These are phyloP conservation scores for Amphipyra tragopoginis DNA, from an alignment of 2,888 invertebrate species.

Conservation along the genomic window DNA sequence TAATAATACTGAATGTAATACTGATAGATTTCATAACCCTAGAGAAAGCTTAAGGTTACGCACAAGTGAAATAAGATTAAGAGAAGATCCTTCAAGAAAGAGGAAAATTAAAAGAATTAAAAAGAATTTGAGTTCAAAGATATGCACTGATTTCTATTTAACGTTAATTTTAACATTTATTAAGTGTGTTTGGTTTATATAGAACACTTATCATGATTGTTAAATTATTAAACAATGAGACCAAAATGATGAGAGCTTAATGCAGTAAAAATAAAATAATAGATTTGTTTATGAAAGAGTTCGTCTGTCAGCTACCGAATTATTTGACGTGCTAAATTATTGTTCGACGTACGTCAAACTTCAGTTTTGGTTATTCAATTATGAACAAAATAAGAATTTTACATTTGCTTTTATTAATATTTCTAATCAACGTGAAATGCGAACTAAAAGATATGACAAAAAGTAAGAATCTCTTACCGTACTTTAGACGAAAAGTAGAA, in stretches of 20 bases:
- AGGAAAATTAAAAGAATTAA: background rate
- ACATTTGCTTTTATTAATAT: constrained; percentile 36
- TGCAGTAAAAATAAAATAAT: background rate
- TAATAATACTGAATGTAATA: constrained; percentile 69
- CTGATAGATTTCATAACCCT: constrained; percentile 45
- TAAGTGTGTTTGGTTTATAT: constrained; percentile 15
- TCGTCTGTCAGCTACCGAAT: constrained; percentile 1
- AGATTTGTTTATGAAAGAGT: background rate
- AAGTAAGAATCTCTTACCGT: constrained; percentile 68
- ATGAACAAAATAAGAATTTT: constrained; percentile 52
- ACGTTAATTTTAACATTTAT: background rate
- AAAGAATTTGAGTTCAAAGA: background rate
- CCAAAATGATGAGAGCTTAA: background rate
- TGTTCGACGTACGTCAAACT: constrained; percentile 14
- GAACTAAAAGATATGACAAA: constrained; percentile 42
- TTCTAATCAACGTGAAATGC: constrained; percentile 37
- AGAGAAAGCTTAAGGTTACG: constrained; percentile 9
- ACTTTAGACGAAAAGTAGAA: constrained; percentile 74
- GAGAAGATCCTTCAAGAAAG: background rate
- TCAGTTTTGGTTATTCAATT: constrained; percentile 27
- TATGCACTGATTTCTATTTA: background rate
- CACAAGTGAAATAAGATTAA: constrained; percentile 12
- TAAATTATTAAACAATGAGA: no score
- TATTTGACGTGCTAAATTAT: constrained; percentile 13
- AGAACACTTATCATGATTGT: background rate